These are phyloP conservation scores for Isaurus tuberculatus DNA, from an alignment of 92 coral and sea anemone genomes.

Conservation along the genomic window DNA sequence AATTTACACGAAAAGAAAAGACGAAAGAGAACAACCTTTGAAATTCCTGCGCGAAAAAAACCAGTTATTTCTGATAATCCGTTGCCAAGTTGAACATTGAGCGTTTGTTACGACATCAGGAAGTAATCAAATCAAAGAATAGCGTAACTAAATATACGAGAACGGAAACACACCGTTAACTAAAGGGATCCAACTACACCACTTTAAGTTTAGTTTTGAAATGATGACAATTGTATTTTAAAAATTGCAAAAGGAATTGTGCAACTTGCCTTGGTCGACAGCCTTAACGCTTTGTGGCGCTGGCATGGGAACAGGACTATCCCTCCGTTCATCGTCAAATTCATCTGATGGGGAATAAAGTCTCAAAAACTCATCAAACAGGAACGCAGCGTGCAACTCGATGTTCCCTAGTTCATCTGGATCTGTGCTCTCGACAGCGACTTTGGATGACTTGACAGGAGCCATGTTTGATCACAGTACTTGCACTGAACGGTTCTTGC, in stretches of 20 bases:
- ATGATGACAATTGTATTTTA: background rate
- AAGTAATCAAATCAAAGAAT: background rate
- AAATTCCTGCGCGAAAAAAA: background rate
- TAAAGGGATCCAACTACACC: background rate
- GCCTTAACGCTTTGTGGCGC: slow-evolving; percentile 19
- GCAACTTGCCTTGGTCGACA: slow-evolving; percentile 27
- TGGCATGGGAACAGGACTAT: slow-evolving; percentile 41
- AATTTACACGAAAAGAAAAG: too few relatives aligned
- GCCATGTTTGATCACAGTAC: slow-evolving; percentile 29
- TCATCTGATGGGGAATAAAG: slow-evolving; percentile 45
- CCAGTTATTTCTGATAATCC: background rate
- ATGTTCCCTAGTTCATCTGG: slow-evolving; percentile 62
- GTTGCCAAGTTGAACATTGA: background rate
- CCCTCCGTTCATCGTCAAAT: slow-evolving; percentile 31
- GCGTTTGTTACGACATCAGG: background rate
- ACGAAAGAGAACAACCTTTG: background rate
- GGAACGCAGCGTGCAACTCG: slow-evolving; percentile 67
- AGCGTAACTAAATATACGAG: slow-evolving; percentile 4
- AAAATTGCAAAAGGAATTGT: background rate
- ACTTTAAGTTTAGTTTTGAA: background rate
- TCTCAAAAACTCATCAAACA: slow-evolving; percentile 85
- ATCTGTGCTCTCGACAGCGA: slow-evolving; percentile 65
- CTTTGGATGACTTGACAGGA: slow-evolving; percentile 48
- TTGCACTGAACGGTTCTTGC: background rate
- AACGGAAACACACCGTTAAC: background rate